These are phyloP conservation scores for Calliopsis andreniformis DNA, from an alignment of 1,140 invertebrate genomes.

Conservation along the genomic window DNA sequence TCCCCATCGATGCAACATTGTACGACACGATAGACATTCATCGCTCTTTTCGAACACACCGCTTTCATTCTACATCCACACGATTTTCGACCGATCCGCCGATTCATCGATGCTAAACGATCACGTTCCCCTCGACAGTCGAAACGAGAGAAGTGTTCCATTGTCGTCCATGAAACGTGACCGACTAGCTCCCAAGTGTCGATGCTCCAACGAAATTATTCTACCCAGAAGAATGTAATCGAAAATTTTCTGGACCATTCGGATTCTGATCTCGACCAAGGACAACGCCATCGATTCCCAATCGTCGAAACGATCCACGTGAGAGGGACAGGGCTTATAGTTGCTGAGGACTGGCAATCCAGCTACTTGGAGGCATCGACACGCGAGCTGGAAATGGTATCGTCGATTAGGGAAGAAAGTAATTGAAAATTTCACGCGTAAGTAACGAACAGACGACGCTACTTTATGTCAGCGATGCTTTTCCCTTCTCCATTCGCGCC, in stretches of 20 bases:
- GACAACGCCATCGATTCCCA: too few species aligned
- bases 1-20: slow-evolving; percentile 26
- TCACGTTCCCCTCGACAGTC: background rate
- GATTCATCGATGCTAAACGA: background rate
- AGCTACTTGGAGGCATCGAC: background rate
- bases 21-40: slow-evolving; percentile 18
- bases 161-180: too few species aligned
- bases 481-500: background rate
- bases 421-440: background rate
- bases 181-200: too few species aligned
- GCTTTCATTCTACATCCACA: slow-evolving; percentile 15
- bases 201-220: too few species aligned
- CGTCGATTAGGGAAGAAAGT: background rate
- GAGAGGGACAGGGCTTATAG: accelerated
- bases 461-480: slow-evolving; percentile 16
- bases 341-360: background rate
- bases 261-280: too few species aligned
- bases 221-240: too few species aligned
- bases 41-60: background rate
- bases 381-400: background rate
- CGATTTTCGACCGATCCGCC: slow-evolving; percentile 20
- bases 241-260: too few species aligned
- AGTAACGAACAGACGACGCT: slow-evolving; percentile 34
- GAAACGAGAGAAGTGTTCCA: background rate
- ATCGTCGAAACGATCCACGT: background rate